Conservation (phyloP, 2,888 invertebrate species). For the Drosophila nr. perissopoda region DNA sequence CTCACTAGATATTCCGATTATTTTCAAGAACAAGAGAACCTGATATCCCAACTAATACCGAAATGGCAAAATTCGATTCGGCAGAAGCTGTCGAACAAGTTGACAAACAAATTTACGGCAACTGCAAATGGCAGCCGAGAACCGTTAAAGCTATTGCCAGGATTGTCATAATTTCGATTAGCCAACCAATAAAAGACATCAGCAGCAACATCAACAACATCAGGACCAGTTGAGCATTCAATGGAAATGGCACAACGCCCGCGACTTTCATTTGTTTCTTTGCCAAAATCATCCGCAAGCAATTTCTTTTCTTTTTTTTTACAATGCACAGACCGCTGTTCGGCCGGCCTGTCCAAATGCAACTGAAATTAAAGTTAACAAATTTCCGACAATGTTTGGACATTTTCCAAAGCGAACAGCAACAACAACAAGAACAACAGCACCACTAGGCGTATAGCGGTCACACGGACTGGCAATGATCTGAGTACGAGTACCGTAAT, state of each 20-base stretch:
- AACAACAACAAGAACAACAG: constrained; percentile 36
- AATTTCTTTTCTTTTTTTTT: neutral
- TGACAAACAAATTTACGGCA: constrained; percentile 79
- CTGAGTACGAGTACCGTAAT: constrained; percentile 71
- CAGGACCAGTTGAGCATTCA: constrained; percentile 10
- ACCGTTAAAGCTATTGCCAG: constrained; percentile 69
- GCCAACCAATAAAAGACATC: constrained; percentile 56
- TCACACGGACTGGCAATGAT: constrained; percentile 50
- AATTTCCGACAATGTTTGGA: constrained; percentile 80
- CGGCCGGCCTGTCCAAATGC: constrained; percentile 65
- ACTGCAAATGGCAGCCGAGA: constrained; percentile 44
- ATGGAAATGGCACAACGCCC: constrained; percentile 67
- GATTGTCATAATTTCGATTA: constrained; percentile 79
- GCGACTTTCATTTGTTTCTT: constrained; percentile 60
- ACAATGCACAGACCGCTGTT: constrained; percentile 24
- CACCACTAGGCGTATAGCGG: constrained; percentile 38
- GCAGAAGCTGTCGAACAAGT: constrained; percentile 61
- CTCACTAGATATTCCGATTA: neutral
- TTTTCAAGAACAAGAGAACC: constrained; percentile 2
- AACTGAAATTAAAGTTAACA: constrained; percentile 79
- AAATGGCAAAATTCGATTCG: constrained; percentile 24
- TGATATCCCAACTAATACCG: constrained; percentile 15
- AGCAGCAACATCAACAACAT: constrained; percentile 29
- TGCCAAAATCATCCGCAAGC: constrained; percentile 46
- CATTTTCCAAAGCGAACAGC: constrained; percentile 61